Evolutionary conservation across 2,797 vertebrate genomes (phyloP), one percentile per base, ranked within the genome.

Genomic region (Nothura maculosa): DNA sequence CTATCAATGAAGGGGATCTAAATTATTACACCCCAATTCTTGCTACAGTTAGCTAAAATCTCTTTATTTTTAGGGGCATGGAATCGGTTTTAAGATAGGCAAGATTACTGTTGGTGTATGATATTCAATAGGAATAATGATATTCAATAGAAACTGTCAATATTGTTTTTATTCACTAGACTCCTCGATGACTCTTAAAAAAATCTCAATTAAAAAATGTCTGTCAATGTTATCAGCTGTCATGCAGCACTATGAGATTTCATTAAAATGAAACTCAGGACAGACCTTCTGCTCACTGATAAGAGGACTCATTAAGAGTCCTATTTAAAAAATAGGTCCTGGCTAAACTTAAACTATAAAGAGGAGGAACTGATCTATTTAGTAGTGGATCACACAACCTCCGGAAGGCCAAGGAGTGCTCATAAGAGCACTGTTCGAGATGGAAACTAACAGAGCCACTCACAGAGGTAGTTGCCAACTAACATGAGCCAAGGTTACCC

Each of bases 1-100:
- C 24, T 79, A 78, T 36, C 47, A 90, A 4, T 69, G 34, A 85
- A 63, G 48, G 73, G 16, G 67, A 74, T 84, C 86, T 70, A 38
- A 21, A 43, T 66, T 32, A 82, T 64, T 17, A 32, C 66, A 50
- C 6, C 12, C 21, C 24, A 42, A 3, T 4, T 72, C 8, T 17
- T 48, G 25, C 57, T 82, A 45, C 34, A 28, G 8, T 4, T 64
- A 19, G 5, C 27, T 77, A 28, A 7, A 8, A 25, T 78, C 34
- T 48, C 2, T 43, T 30, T 34, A 8, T 27, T 42, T 61, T 63
- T 14, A 15, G 50, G 50, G 17, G 50, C 3, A 18, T 13, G 38
- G 13, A 76, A 42, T 54, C 22, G 62, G 22, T 5, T 27, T 8
- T 54, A 66, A 72, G 7, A 3, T 73, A 43, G 22, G 66, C 19